phyloP scores from a whole-genome alignment of 2,797 vertebrate genomes.

The Pteropus rufus region DNA sequence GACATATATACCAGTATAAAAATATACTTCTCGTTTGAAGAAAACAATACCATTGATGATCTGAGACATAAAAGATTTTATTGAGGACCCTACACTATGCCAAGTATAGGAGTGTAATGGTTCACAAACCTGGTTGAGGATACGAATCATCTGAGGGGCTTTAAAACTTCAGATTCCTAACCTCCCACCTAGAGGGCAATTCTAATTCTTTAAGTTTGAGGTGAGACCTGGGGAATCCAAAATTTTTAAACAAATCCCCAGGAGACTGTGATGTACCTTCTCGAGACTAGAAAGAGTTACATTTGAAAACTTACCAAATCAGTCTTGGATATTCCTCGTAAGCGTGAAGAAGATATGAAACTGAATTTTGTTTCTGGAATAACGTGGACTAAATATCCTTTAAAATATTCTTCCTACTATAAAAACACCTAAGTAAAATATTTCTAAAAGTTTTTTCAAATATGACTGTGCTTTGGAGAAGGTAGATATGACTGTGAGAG shows the following conservation, averaged over 20 bases:
- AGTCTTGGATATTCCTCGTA: not conserved
- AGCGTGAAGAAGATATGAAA: not conserved
- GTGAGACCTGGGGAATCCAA: not conserved
- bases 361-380: not conserved
- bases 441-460: not conserved
- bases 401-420: not conserved
- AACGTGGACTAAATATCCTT: not conserved
- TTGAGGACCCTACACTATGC: not conserved
- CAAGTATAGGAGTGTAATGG: not conserved
- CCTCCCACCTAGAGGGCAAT: not conserved
- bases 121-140: not conserved
- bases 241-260: not conserved
- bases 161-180: not conserved
- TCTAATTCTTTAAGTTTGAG: not conserved
- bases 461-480: not conserved
- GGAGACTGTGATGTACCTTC: not conserved
- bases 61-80: not conserved
- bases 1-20: not conserved
- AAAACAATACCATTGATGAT: not conserved
- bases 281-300: not conserved
- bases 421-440: conserved; percentile 1
- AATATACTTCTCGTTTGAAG: not conserved
- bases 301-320: not conserved
- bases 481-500: not conserved
- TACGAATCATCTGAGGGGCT: not conserved